Percentiles rank a stretch among this genome's conserved stretches.
These are phyloP conservation scores for Aricia artaxerxes DNA, from an alignment of 2,888 invertebrate genomes.

Conservation along the genomic window DNA sequence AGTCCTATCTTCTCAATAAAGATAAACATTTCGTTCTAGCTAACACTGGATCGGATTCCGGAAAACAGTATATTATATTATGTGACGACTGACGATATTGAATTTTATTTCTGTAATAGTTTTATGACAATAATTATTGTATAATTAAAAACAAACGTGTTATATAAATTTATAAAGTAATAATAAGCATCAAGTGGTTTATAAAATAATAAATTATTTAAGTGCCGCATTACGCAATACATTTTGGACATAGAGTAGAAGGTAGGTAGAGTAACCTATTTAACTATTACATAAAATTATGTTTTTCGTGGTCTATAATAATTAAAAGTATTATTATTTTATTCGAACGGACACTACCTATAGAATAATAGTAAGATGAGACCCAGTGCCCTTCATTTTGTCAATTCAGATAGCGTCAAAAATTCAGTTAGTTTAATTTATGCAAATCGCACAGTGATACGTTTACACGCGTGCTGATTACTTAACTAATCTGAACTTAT, in stretches of 20 bases:
- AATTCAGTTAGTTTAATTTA: slow-evolving; percentile 28
- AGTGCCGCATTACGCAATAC: no score
- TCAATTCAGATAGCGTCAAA: neutral
- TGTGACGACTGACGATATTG: neutral
- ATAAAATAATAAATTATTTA: neutral
- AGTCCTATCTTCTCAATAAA: neutral
- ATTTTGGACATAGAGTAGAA: no score
- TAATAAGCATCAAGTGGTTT: neutral
- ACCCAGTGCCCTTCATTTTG: slow-evolving; percentile 14
- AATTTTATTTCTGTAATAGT: neutral
- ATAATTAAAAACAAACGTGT: neutral
- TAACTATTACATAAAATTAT: no score
- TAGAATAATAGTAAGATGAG: neutral
- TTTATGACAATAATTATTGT: neutral
- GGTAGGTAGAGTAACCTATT: no score
- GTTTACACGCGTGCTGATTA: slow-evolving; percentile 15
- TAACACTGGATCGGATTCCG: slow-evolving; percentile 7
- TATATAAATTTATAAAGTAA: neutral
- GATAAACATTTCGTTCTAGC: neutral
- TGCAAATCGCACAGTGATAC: slow-evolving; percentile 25
- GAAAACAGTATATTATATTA: neutral
- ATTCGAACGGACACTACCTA: no score
- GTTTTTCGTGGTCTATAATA: no score
- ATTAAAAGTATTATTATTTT: no score
- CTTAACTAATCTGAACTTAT: neutral